Evolutionary conservation across 2,888 invertebrate species (phyloP), one percentile per base, ranked within the genome.

Genomic region (Athalia circularis): DNA sequence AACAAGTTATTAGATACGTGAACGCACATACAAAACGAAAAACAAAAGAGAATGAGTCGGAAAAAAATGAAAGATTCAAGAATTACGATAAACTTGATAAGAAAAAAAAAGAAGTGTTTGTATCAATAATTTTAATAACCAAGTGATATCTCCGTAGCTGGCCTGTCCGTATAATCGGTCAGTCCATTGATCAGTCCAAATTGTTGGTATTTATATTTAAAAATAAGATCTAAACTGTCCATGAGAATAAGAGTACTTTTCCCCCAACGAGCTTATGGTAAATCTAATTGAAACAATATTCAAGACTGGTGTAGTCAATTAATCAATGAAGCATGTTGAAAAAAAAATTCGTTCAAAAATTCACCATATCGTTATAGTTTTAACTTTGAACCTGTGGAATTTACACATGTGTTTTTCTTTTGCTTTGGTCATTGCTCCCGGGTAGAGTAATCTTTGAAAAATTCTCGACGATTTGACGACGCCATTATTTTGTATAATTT

Each of bases 301-400:
- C 75, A 75, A 75, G 75, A 75, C 75, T 75, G 75, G 75, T 75
- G 62, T 75, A 62, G 75, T 75, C 75, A 75, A 75, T 75, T 75
- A 75, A 75, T 75, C 52, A 50, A 75, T 64, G 64, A 75, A 62
- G 61, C 62, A 75, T 29, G 29, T 29, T 29, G 29, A 29, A 62
- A 48, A 43, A 64, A 75, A 64, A 47, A 15, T 72, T 72, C 59
- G 7, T 4, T 72, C 45, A 15, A 11, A 52, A 68, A 29, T 68
- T 68, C 4, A 43, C 54, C 54, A 68, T 50, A 11, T 65, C 11
- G 43, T 47, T 47, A 68, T 57, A 57, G 29, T 29, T 29, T 29
- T 29, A 29, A 29, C 29, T 29, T 29, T 29, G 2, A 29, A 29
- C 29, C 29, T 13, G 68, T 13, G 52, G 52, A 52, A 68, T 5